These are phyloP conservation scores for Miniopterus natalensis DNA, from an alignment of 2,113 vertebrate genomes.

Conservation along the genomic window DNA sequence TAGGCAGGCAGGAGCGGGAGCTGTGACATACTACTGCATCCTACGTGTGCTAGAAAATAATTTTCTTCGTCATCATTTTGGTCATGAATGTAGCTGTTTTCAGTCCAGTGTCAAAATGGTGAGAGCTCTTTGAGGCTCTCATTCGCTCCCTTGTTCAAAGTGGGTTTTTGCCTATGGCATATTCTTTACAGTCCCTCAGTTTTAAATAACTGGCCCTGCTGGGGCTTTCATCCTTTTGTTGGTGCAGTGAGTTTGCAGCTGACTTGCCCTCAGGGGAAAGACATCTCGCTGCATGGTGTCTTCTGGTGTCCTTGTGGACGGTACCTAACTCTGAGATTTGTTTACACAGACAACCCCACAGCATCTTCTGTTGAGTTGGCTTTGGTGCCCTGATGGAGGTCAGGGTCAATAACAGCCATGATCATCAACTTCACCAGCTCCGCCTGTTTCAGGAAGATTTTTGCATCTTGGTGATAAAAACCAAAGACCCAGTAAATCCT, in stretches of 20 bases:
- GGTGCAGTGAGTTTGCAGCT: neutral
- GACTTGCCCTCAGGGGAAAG: neutral
- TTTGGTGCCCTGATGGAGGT: neutral
- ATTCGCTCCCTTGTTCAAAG: neutral
- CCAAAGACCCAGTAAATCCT: neutral
- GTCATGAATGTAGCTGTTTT: neutral
- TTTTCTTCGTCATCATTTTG: neutral
- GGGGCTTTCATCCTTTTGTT: neutral
- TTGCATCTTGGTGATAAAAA: neutral
- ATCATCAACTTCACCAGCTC: neutral
- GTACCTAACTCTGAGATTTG: neutral
- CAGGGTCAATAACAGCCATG: neutral
- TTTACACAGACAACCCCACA: neutral
- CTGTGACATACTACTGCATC: neutral
- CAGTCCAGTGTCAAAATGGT: neutral
- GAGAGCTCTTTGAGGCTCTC: neutral
- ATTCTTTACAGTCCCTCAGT: neutral
- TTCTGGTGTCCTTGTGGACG: neutral
- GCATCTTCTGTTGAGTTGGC: neutral
- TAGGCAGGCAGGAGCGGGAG: neutral
- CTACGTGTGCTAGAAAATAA: constrained; percentile 16
- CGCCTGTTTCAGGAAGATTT: constrained; percentile 10
- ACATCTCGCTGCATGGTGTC: neutral
- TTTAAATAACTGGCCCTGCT: neutral
- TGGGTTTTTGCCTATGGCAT: neutral